A percentile compares a stretch with the other conserved stretches of the same genome.
phyloP scores from a whole-genome alignment of 2,797 vertebrate species.

The Acropternis orthonyx region DNA sequence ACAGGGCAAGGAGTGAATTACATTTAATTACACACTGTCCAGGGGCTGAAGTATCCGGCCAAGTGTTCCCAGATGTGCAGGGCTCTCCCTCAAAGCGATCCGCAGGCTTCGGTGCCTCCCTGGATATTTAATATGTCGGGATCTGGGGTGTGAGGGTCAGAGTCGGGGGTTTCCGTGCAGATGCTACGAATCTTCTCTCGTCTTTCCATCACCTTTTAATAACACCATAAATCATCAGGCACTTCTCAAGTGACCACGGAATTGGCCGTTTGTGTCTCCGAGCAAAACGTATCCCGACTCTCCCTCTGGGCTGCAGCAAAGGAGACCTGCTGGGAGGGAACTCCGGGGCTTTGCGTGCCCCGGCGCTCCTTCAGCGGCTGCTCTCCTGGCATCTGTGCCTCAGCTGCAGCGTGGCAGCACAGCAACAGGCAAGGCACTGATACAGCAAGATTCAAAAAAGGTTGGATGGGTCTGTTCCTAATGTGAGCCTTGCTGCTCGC shows the following conservation, averaged over 20 bases:
- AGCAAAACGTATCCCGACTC: neutral
- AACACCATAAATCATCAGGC: slow-evolving; percentile 25
- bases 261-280: neutral
- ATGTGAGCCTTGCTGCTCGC: neutral
- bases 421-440: neutral
- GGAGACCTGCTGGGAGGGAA: neutral
- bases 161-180: neutral
- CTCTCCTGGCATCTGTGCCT: neutral
- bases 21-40: neutral
- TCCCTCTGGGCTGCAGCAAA: neutral
- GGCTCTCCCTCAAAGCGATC: neutral
- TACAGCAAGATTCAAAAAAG: neutral
- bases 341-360: neutral
- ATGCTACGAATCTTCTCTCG: slow-evolving; percentile 23
- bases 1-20: neutral
- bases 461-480: slow-evolving; percentile 23
- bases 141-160: slow-evolving; percentile 29
- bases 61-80: slow-evolving; percentile 54
- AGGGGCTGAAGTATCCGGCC: neutral
- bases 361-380: neutral
- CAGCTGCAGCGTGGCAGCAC: neutral
- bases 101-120: neutral
- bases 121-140: slow-evolving; percentile 23
- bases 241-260: slow-evolving; percentile 17
- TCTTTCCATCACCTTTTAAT: slow-evolving; percentile 32